Evolutionary conservation across 2,113 vertebrate species (phyloP), one percentile per base, ranked within the genome.

Genomic region (Shinisaurus crocodilurus): DNA sequence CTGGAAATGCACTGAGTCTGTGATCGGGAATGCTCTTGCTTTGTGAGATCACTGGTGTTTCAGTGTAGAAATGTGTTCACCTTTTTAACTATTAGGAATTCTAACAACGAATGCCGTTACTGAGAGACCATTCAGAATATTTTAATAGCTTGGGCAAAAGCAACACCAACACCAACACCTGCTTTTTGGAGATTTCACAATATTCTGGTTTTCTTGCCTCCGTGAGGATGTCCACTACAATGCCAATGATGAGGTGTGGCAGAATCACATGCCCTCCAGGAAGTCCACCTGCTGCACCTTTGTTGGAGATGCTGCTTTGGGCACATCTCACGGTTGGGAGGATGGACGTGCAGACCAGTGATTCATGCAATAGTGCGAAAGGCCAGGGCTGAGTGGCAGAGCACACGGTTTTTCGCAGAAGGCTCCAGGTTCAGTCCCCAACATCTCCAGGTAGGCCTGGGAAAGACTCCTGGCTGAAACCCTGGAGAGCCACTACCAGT

Each of bases 1-100:
- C 87, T 93, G 72, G 92, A 93, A 94, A 92, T 77, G 3, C 12
- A 2, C 43, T 79, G 43, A 65, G 57, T 2, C 6, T 40, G 50
- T 45, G 88, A 72, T 90, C 50, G 70, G 43, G 25, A 69, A 15
- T 43, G 86, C 45, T 91, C 86, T 67, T 82, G 13, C 92, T 27
- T 43, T 74, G 70, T 88, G 37, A 34, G 87, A 18, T 32, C 60
- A 16, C 50, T 67, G 63, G 63, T 15, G 5, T 67, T 65, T 40
- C 18, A 43, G n/a, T 25, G 4, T 69, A 13, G 13, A 69, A 45
- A 34, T 40, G 18, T 84, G n/a, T 29, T 84, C 6, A 83, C 27
- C 16, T 45, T 67, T 23, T 85, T 43, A 29, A 5, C 20, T 8
- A 32, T 84, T 43, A 60, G 2, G 2, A 37, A 82, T 34, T 80